Percentiles rank a stretch among this genome's conserved stretches.
Evolutionary conservation across 2,113 vertebrate genomes (phyloP).

Genomic region (Grantiella picta): DNA sequence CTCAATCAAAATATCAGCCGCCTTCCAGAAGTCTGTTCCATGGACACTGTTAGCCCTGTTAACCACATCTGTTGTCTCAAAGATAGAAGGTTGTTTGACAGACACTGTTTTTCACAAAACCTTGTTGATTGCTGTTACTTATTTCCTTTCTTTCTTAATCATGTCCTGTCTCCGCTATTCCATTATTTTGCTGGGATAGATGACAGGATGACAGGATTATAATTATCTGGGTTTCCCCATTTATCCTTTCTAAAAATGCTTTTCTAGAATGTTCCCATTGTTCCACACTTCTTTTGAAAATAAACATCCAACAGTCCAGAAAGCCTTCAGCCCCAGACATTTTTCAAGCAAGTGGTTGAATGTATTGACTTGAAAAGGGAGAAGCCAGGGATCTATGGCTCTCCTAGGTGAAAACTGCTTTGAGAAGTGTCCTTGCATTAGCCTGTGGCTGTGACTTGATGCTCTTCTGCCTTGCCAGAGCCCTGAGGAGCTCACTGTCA

Average conservation of each 20-base stretch:
- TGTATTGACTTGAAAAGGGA: neutral
- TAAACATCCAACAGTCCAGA: neutral
- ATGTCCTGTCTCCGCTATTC: constrained; percentile 11
- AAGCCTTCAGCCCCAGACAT: neutral
- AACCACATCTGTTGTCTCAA: constrained; percentile 22
- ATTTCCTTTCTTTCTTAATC: constrained; percentile 65
- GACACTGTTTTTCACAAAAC: constrained; percentile 41
- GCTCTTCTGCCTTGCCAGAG: neutral
- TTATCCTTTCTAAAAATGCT: constrained; percentile 41
- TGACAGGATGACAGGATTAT: constrained; percentile 22
- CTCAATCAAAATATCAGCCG: neutral
- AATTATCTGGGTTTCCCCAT: constrained; percentile 34
- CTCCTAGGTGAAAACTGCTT: neutral
- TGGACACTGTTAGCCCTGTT: constrained; percentile 7
- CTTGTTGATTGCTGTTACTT: constrained; percentile 38
- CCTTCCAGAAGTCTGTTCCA: constrained; percentile 34
- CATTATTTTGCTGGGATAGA: constrained; percentile 42
- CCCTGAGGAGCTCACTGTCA: fast-evolving
- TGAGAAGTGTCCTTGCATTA: neutral
- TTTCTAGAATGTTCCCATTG: constrained; percentile 43
- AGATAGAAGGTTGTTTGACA: constrained; percentile 41
- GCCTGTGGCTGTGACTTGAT: neutral
- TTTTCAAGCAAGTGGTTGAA: neutral
- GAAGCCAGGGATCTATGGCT: neutral
- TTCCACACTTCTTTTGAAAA: neutral